Percentiles rank a stretch among this genome's conserved stretches.
Evolutionary conservation across 2,113 vertebrate genomes (phyloP).

Genomic region (Lophura nycthemera): DNA sequence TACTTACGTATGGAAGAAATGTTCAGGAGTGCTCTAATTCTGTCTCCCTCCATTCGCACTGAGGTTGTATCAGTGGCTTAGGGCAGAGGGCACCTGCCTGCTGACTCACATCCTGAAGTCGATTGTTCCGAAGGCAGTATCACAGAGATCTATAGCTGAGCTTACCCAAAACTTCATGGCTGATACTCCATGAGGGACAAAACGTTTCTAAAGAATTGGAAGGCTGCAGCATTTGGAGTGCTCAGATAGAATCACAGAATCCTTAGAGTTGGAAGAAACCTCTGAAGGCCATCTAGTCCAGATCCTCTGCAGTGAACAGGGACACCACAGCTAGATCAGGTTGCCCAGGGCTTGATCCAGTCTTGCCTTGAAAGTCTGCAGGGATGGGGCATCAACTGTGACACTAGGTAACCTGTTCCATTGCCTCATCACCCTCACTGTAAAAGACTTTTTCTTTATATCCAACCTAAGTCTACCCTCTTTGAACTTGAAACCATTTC

Average conservation of each 20-base stretch:
- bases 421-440: too few relatives aligned
- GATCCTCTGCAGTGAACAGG: too few relatives aligned
- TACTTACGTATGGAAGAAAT: conserved; percentile 30
- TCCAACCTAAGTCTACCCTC: too few relatives aligned
- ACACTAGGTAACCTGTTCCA: too few relatives aligned
- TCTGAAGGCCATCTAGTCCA: too few relatives aligned
- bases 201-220: neutral
- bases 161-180: neutral
- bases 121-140: neutral
- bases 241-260: neutral
- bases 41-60: neutral
- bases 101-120: neutral
- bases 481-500: too few relatives aligned
- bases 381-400: too few relatives aligned
- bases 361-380: too few relatives aligned
- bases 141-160: neutral
- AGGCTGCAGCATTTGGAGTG: neutral
- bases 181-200: neutral
- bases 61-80: neutral
- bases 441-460: too few relatives aligned
- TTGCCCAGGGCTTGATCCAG: too few relatives aligned
- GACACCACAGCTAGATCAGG: too few relatives aligned
- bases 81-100: conserved; percentile 46
- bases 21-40: conserved; percentile 31
- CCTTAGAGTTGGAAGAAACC: too few relatives aligned